Evolutionary conservation across 2,797 vertebrate genomes (phyloP), one percentile per base, ranked within the genome.

Genomic region (Enteromius viviparus): DNA sequence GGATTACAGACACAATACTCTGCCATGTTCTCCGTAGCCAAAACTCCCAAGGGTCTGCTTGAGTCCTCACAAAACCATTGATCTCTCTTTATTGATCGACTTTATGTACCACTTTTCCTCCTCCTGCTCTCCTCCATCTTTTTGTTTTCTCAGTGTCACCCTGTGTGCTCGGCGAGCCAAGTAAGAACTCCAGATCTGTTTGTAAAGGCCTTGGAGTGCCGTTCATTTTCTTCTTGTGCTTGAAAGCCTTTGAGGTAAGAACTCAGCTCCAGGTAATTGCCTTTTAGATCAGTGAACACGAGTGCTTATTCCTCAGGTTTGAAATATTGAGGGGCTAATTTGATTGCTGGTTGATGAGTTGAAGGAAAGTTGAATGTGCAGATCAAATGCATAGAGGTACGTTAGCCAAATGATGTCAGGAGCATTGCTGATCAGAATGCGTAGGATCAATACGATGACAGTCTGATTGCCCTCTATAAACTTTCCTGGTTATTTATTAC

Each of bases 51-150:
- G 87, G 81, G 88, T 81, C 81, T 68, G 55, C 78, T 85, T 81
- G 84, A 85, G 81, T 84, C 87, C 81, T 82, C 78, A 84, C 78
- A 65, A 84, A 86, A 86, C 40, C 86, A 87, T 85, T 78, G 86
- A 88, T 86, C 87, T 69, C 68, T 80, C 58, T 51, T 42, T 85
- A 89, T 88, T 65, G 89, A 89, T 87, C 15, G 58, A 62, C 78
- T 82, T 89, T 85, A 82, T 78, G 85, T 80, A 80, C 71, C 80
- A 82, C 85, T 81, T 82, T 80, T 78, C 84, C 86, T 68, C 74
- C 66, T 65, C 55, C 70, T 42, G 70, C 76, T 81, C 32, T n/a
- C 76, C 55, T 87, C 80, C 49, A 76, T 89, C 83, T 76, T n/a
- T 68, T 83, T 83, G 85, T 86, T 81, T 86, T 65, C 69, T 86